phyloP scores from a whole-genome alignment of 2,888 invertebrate genomes.

The Drosophila mulleri region DNA sequence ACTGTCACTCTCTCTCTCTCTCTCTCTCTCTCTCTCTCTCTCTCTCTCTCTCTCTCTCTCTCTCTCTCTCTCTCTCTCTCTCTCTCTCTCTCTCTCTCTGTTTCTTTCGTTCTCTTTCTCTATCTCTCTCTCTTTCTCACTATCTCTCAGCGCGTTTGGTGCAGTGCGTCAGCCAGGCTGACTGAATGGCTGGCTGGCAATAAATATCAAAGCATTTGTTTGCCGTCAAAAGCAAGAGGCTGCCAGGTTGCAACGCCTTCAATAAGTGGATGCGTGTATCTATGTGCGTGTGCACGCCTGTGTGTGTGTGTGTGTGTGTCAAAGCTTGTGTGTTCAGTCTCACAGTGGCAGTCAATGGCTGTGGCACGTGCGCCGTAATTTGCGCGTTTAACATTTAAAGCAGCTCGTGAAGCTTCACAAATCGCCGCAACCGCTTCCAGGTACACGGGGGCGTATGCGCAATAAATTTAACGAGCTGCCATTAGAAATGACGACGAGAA shows the following conservation, averaged over 20 bases:
- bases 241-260: conserved; percentile 33
- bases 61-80: not conserved
- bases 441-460: conserved; percentile 75
- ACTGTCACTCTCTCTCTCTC: not conserved
- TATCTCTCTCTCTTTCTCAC: not conserved
- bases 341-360: conserved; percentile 54
- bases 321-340: conserved; percentile 25
- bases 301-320: conserved; percentile 22
- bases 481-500: conserved; percentile 67
- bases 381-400: conserved; percentile 80
- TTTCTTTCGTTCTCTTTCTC: not conserved
- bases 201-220: conserved; percentile 79
- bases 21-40: not conserved
- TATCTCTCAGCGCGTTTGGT: not conserved
- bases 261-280: conserved; percentile 5
- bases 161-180: conserved; percentile 30
- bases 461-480: conserved; percentile 79
- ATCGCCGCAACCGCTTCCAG: conserved; percentile 34
- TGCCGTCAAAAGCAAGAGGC: conserved; percentile 70
- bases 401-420: conserved; percentile 64
- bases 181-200: conserved; percentile 53
- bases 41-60: not conserved
- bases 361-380: conserved; percentile 73
- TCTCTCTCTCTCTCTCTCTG: not conserved
- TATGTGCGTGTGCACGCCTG: not conserved